Base-by-base conservation (phyloP, 2,797 vertebrate species). In the Momotus momota region DNA sequence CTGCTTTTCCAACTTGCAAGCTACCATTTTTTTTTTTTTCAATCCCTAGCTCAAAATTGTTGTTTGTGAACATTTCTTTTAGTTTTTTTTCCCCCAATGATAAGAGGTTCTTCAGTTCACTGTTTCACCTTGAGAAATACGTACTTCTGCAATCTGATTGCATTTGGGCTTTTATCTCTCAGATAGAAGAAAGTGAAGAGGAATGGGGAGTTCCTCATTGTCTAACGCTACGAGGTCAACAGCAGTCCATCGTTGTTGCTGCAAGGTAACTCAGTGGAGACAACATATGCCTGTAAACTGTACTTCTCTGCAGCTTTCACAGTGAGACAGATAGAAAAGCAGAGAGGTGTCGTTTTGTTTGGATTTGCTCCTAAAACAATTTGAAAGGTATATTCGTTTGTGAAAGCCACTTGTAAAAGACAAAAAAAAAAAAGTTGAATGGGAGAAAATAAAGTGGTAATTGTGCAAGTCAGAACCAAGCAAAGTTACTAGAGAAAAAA, bases 131-230 rank as follows among this genome's bases (percentile, higher is more conserved):
- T 45, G 35, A 57, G 16, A 69, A 83, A 45, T n/a, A 17, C 0
- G 2, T 46, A 2, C 20, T 86, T 86, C 62, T 81, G 41, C 70
- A 84, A 5, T 84, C 88, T 94, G 72, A 95, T 64, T 64, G 41
- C 64, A 25, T 92, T 33, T 86, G 89, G 80, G 22, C 43, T 96
- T 91, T 93, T 88, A 3, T 81, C 78, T 90, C 94, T 78, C 97
- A 99, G 99, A 98, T 99, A 89, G 98, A 99, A 98, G 98, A 99
- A 96, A 99, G 99, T 51, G 99, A 99, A 94, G 99, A 99, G 5
- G 99, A 99, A 96, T 99, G 99, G 99, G 99, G 99, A 0, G 99
- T 99, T 85, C 99, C 99, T 70, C 98, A 99, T 81, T 99, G 99
- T 96, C 99, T 99, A 91, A 99, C 99, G 0, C 95, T 99, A 75